Evolutionary conservation across 2,797 vertebrate genomes (phyloP), one percentile per base, ranked within the genome.

Genomic region (Amazona finschi): DNA sequence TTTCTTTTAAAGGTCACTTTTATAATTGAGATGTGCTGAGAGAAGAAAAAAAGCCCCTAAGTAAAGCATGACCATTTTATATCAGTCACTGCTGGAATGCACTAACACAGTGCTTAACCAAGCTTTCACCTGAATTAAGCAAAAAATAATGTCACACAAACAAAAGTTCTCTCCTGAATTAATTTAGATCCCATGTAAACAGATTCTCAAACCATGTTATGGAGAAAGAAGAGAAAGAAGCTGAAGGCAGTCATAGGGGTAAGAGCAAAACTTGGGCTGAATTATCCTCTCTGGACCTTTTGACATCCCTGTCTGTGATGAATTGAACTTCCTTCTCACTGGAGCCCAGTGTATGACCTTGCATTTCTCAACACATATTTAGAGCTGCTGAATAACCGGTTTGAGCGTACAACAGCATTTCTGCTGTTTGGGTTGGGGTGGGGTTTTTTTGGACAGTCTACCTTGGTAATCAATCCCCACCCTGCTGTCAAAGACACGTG

Each of bases 241-340:
- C 15, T 70, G 60, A 81, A 70, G 27, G 60, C 47, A 66, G 31
- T 18, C 15, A 20, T 11, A 24, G 7, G 11, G 41, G 20, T 50
- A 64, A 84, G 50, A 70, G 50, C 47, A 84, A 79, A 72, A 49
- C 12, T 79, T 92, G 84, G 96, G 89, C 93, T 96, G 97, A 98
- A 97, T 71, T 76, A 60, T 71, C 78, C 49, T 73, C 72, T 41
- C 49, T 16, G 33, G 24, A 36, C 22, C 38, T 41, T 58, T 58
- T 69, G 28, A 38, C 28, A 67, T 21, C 36, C 36, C 41, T 36
- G 20, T 12, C 41, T 55, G 52, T 53, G 69, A 83, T 5, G 22
- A 69, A 74, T 11, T 11, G 28, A 71, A 31, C 21, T 22, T 79
- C 28, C 12, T 75, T 67, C 52, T 67, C 1, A 1, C n/a, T 72